Base-by-base conservation (phyloP, 2,113 vertebrate species). In the Baryphthengus martii region DNA sequence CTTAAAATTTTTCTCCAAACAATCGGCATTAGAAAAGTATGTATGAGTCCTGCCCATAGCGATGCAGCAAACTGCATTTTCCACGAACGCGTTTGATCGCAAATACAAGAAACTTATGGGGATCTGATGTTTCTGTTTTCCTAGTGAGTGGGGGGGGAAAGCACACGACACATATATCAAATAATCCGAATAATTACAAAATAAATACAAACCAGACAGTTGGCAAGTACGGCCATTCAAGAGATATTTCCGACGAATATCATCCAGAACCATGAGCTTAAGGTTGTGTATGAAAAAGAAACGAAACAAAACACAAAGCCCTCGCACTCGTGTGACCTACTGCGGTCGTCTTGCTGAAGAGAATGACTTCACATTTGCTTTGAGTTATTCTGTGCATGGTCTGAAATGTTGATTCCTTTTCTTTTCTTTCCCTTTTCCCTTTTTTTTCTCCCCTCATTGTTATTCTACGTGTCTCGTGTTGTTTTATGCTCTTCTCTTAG, bases 331-430 rank as follows among this genome's bases (percentile, higher is more conserved):
- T 5, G 78, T 83, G 91, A 88, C 79, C 85, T 45, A 6, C 55
- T 61, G 63, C 13, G 81, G 71, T 44, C n/a, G 63, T 85, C 88
- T 66, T 17, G 5, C 31, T 26, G 58, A 12, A 45, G 42, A 66
- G 63, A 91, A 88, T 14, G 13, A 29, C 39, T 71, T 85, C 72
- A 92, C 93, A 94, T 95, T 96, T 96, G 94, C 88, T 96, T 93
- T 89, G 92, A 97, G 89, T 96, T 96, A 94, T 53, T 67, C 39
- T 40, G 21, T 53, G 55, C 42, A 4, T 16, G 65, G 42, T 37
- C 71, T 82, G 35, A 62, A 70, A 71, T 14, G 7, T 7, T 1
- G 0, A 20, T 71, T 71, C 1, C 20, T 18, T 10, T 40, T 29
- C 45, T n/a, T 65, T 33, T 9, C 25, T 19, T 61, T 52, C 53